Evolutionary conservation across 1,140 invertebrate species (phyloP).

Genomic region (Heliconius himera): DNA sequence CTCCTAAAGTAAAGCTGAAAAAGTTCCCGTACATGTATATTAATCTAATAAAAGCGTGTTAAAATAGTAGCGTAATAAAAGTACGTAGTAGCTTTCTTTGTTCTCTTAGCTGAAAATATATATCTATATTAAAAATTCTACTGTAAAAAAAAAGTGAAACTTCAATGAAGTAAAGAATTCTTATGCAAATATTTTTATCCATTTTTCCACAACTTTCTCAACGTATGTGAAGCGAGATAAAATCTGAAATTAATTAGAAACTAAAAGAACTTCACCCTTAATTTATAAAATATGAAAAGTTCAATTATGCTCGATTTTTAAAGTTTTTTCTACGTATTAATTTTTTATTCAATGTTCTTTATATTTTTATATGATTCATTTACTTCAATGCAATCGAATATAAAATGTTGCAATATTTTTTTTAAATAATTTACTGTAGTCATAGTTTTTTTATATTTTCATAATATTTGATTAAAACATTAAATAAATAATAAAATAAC

Average conservation of each 20-base stretch:
- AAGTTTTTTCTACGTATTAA: neutral
- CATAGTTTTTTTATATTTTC: too few relatives aligned
- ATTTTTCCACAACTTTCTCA: neutral
- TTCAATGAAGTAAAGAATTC: neutral
- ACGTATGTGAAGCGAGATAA: neutral
- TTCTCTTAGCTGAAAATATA: too few relatives aligned
- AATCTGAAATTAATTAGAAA: slow-evolving; percentile 4
- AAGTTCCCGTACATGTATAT: too few relatives aligned
- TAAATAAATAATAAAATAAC: too few relatives aligned
- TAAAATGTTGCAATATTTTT: too few relatives aligned
- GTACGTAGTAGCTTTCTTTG: too few relatives aligned
- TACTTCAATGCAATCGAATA: neutral
- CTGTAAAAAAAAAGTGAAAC: neutral
- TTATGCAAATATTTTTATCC: neutral
- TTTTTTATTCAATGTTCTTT: neutral
- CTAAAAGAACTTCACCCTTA: neutral
- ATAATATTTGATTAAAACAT: too few relatives aligned
- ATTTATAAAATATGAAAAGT: slow-evolving; percentile 8
- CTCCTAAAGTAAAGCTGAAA: too few relatives aligned
- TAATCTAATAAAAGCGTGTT: too few relatives aligned
- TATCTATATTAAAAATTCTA: neutral
- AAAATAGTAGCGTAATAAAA: too few relatives aligned
- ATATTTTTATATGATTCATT: neutral
- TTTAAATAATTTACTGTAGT: too few relatives aligned
- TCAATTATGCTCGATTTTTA: neutral